A percentile compares a stretch with the other conserved stretches of the same genome.
These are phyloP conservation scores for Nibea coibor DNA, from an alignment of 2,113 vertebrate genomes.

Conservation along the genomic window DNA sequence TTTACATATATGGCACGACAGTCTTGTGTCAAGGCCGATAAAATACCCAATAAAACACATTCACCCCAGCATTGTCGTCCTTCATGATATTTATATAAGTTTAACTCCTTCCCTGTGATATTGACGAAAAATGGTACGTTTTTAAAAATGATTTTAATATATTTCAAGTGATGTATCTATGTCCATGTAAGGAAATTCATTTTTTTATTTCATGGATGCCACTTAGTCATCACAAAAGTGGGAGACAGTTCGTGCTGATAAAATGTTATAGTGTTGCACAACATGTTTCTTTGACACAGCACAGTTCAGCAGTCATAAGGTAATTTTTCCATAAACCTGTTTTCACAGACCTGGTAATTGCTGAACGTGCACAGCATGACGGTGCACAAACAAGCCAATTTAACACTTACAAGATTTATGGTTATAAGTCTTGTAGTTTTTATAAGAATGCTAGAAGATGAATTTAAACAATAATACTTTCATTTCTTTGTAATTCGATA, in stretches of 20 bases:
- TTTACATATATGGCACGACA: not conserved
- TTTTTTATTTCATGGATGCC: not conserved
- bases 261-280: conserved; percentile 23
- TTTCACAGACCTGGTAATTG: not conserved
- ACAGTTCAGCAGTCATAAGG: not conserved
- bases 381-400: not conserved
- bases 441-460: not conserved
- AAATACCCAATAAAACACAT: not conserved
- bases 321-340: conserved; percentile 14
- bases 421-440: not conserved
- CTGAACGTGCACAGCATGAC: not conserved
- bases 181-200: not conserved
- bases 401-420: not conserved
- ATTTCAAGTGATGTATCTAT: not conserved
- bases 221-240: not conserved
- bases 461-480: not conserved
- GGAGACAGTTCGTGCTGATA: not conserved
- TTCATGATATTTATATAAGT: not conserved
- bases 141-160: not conserved
- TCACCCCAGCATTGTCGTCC: not conserved
- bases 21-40: not conserved
- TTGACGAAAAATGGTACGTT: not conserved
- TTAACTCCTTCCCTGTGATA: not conserved
- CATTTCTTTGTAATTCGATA: not conserved
- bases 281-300: conserved; percentile 29